Base-by-base conservation (phyloP, 2,113 vertebrate species). In the Anas platyrhynchos region DNA sequence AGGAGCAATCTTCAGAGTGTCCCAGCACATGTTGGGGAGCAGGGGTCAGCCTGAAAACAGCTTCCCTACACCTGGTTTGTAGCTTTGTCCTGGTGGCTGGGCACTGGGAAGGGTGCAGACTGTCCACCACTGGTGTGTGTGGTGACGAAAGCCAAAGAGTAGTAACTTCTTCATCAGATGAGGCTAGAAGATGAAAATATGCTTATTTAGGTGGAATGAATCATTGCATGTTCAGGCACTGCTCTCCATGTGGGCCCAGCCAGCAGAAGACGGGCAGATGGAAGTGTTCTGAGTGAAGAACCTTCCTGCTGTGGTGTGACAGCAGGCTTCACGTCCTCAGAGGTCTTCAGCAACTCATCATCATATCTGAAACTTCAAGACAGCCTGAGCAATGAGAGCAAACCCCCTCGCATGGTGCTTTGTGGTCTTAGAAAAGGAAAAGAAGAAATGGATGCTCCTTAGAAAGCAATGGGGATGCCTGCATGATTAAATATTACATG, bases 11-110 rank as follows among this genome's bases (percentile, higher is more conserved):
- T 31, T 11, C 25, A 58, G 34, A 6, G 26, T 58, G 11, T 66
- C 8, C 8, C 15, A 27, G 55, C 1, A 5, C 66, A 61, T 0
- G 3, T 16, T 16, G 15, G 18, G 5, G 23, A 14, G 16, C 11
- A 59, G 4, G 4, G 4, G 48, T 73, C 54, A 78, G 5, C 21
- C 36, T 89, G 44, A 38, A 89, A 89, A 56, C 9, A 6, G 76
- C 12, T 20, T 87, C 20, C 52, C 46, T 22, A 20, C 9, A 4
- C 7, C 15, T 65, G 6, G 13, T 74, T 44, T 52, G 5, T 11
- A 58, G 11, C 16, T 73, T 83, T 85, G 34, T 67, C 22, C 26
- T 52, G 12, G 9, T 34, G 48, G n/a, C 17, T 32, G 14, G 29
- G 16, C 12, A 1, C 2, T 34, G 34, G 34, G 48, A 82, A 10